These are phyloP conservation scores for Halesus radiatus DNA, from an alignment of 1,140 invertebrate genomes.

Conservation along the genomic window DNA sequence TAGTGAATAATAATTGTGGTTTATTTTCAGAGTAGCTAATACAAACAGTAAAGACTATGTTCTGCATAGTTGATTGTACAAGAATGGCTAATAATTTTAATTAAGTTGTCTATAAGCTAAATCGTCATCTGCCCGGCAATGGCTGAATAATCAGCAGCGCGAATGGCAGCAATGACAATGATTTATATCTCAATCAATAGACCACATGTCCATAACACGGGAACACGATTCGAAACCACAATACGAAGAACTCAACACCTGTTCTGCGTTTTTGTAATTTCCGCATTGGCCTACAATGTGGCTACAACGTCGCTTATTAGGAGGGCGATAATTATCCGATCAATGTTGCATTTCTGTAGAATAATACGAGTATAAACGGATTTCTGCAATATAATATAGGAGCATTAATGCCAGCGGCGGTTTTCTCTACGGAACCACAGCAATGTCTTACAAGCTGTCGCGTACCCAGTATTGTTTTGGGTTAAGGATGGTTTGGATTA, in stretches of 20 bases:
- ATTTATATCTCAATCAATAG: conserved; percentile 13
- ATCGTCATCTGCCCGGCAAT: not conserved
- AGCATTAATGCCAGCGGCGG: too few species aligned
- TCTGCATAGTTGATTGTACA: too few species aligned
- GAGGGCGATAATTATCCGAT: not conserved
- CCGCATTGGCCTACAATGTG: not conserved
- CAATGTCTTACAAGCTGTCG: too few species aligned
- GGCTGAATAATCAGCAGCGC: not conserved
- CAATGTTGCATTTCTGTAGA: too few species aligned
- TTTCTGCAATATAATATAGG: too few species aligned
- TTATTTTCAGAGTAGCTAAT: too few species aligned
- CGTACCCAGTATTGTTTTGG: too few species aligned
- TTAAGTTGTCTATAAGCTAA: not conserved
- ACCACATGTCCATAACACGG: not conserved
- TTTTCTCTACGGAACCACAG: too few species aligned
- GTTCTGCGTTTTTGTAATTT: not conserved
- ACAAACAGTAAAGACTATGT: too few species aligned
- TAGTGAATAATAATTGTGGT: too few species aligned
- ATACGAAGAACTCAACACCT: conserved; percentile 20
- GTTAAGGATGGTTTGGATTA: too few species aligned
- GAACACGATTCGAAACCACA: not conserved
- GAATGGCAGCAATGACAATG: not conserved
- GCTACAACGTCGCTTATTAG: conserved; percentile 1
- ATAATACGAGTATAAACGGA: too few species aligned
- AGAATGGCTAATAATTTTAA: not conserved